These are phyloP conservation scores for Sminthurides bifidus DNA, from an alignment of 1,140 invertebrate genomes.

Conservation along the genomic window DNA sequence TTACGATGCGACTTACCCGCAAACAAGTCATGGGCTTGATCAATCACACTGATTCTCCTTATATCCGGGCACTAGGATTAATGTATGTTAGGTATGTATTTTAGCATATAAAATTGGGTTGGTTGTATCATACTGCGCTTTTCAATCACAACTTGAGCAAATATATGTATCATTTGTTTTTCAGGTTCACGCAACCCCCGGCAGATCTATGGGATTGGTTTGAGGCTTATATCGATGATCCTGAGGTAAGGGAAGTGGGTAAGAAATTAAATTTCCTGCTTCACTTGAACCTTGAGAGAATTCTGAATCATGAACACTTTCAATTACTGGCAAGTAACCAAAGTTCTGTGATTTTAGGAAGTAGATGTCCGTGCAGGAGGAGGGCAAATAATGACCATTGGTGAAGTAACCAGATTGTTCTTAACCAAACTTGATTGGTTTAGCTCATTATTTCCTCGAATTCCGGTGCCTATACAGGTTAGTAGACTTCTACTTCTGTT, in stretches of 20 bases:
- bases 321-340: too few species aligned
- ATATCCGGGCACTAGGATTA: slow-evolving; percentile 91
- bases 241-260: slow-evolving; percentile 52
- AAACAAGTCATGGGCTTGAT: slow-evolving; percentile 95
- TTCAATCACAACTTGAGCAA: slow-evolving; percentile 6
- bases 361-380: slow-evolving; percentile 95
- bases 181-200: slow-evolving; percentile 93
- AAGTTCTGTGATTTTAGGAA: slow-evolving; percentile 54
- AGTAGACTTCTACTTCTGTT: slow-evolving; percentile 15
- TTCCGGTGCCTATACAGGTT: slow-evolving; percentile 97
- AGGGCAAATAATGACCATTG: slow-evolving; percentile 86
- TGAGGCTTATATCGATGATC: slow-evolving; percentile 87
- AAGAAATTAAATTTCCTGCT: slow-evolving; percentile 10
- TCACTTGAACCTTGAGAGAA: not conserved
- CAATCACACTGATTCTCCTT: slow-evolving; percentile 91
- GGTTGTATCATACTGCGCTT: slow-evolving; percentile 4
- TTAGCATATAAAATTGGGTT: not conserved
- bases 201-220: slow-evolving; percentile 94
- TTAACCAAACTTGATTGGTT: slow-evolving; percentile 96
- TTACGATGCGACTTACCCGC: slow-evolving; percentile 86
- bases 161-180: slow-evolving; percentile 48
- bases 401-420: slow-evolving; percentile 84
- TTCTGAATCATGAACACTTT: too few species aligned
- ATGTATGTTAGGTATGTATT: slow-evolving; percentile 69
- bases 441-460: slow-evolving; percentile 93